Evolutionary conservation across 2,113 vertebrate genomes (phyloP).

Genomic region (Procavia capensis): DNA sequence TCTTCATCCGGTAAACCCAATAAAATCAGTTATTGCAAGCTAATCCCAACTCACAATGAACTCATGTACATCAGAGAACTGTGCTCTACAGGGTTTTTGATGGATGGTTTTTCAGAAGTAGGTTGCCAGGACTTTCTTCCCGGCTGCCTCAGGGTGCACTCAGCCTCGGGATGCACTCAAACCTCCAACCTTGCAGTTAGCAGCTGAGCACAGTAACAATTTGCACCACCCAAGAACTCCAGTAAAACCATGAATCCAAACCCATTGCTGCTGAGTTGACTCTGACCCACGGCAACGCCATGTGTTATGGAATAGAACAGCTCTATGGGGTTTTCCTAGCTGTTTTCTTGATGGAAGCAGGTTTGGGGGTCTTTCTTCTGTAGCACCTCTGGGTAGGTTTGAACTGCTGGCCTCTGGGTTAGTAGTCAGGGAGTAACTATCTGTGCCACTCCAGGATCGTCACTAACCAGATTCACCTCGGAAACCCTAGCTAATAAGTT

Average conservation of each 20-base stretch:
- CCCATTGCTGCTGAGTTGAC: background rate
- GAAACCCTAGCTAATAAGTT: background rate
- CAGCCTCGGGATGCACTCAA: background rate
- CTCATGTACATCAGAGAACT: background rate
- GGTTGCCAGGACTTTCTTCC: background rate
- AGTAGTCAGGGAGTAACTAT: background rate
- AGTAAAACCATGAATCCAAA: background rate
- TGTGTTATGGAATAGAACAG: too few relatives aligned
- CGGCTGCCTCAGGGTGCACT: background rate
- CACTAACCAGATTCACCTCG: background rate
- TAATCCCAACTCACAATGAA: too few relatives aligned
- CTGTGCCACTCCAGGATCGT: background rate
- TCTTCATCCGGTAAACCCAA: too few relatives aligned
- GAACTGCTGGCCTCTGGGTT: background rate
- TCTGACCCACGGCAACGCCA: background rate
- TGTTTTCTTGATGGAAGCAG: too few relatives aligned
- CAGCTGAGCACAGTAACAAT: background rate
- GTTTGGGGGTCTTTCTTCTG: too few relatives aligned
- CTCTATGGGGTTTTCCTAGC: too few relatives aligned
- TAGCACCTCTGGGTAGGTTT: background rate
- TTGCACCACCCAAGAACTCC: background rate
- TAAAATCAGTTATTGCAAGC: too few relatives aligned
- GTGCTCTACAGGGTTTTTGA: background rate
- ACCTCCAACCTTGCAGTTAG: background rate
- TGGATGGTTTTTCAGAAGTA: background rate